phyloP scores from a whole-genome alignment of 2,888 invertebrate species.

The Rhimphoctona megacephalus region DNA sequence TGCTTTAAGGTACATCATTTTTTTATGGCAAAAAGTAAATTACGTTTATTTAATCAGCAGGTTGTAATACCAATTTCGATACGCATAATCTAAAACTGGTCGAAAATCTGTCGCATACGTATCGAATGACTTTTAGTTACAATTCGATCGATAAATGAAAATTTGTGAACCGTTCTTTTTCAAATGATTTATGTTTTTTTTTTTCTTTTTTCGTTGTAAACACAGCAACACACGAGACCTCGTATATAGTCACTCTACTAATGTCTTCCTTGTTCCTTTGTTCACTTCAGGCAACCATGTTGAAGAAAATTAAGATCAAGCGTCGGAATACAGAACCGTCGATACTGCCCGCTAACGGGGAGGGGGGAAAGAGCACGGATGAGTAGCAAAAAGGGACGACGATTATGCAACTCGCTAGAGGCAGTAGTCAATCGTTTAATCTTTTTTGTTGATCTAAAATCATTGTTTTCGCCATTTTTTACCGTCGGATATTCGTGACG shows the following conservation, averaged over 20 bases:
- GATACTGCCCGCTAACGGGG: conserved; percentile 90
- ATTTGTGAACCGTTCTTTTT: background rate
- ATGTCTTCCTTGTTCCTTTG: conserved; percentile 83
- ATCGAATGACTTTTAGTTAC: background rate
- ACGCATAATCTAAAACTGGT: background rate
- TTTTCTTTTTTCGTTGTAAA: background rate
- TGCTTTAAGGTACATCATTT: background rate
- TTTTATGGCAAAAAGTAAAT: background rate
- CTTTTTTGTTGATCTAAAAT: conserved; percentile 66
- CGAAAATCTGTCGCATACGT: background rate
- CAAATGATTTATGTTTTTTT: background rate
- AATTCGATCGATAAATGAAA: background rate
- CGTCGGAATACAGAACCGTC: conserved; percentile 95
- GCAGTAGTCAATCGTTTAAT: conserved; percentile 75
- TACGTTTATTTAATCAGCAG: background rate
- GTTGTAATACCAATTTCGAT: background rate
- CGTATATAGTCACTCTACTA: conserved; percentile 81
- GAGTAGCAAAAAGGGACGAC: conserved; percentile 85
- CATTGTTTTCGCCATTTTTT: conserved; percentile 29
- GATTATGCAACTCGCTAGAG: conserved; percentile 80
- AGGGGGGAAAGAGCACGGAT: conserved; percentile 89
- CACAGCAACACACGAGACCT: conserved; percentile 29
- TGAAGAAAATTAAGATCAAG: conserved; percentile 99
- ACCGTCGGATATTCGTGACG: background rate
- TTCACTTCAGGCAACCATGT: conserved; percentile 97